A percentile compares a stretch with the other conserved stretches of the same genome.
Conservation (phyloP, 1,140 invertebrate genomes). For the Ceratosolen solmsi region DNA sequence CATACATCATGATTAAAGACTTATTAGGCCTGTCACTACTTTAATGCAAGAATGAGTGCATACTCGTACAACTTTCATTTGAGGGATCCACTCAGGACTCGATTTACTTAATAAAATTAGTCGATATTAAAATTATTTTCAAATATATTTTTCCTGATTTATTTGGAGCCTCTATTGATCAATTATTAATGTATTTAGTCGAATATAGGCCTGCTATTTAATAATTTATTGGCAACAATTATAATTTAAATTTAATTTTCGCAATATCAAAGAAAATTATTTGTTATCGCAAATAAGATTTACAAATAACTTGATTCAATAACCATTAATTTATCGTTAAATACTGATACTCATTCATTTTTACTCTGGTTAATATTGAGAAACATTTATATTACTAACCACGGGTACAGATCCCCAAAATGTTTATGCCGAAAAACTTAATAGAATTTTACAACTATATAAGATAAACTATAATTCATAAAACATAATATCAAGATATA, state of each 20-base stretch:
- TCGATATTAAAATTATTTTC: neutral
- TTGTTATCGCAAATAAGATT: too few relatives aligned
- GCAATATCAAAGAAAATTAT: too few relatives aligned
- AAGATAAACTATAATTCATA: neutral
- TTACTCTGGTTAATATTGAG: neutral
- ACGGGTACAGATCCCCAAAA: neutral
- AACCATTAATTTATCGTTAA: neutral
- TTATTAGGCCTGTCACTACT: conserved; percentile 72
- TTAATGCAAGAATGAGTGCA: conserved; percentile 58
- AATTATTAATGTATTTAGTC: too few relatives aligned
- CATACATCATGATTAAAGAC: conserved; percentile 59
- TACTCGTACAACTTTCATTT: conserved; percentile 38
- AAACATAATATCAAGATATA: neutral
- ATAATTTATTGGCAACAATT: neutral
- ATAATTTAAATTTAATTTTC: neutral
- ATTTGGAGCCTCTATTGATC: too few relatives aligned
- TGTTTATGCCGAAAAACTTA: neutral
- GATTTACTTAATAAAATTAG: neutral
- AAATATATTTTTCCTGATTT: neutral
- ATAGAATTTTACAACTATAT: neutral
- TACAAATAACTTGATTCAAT: neutral
- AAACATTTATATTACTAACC: neutral
- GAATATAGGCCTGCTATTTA: neutral
- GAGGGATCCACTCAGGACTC: conserved; percentile 1
- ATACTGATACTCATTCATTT: neutral